These are phyloP conservation scores for Samia ricini DNA, from an alignment of 1,140 invertebrate species.

Conservation along the genomic window DNA sequence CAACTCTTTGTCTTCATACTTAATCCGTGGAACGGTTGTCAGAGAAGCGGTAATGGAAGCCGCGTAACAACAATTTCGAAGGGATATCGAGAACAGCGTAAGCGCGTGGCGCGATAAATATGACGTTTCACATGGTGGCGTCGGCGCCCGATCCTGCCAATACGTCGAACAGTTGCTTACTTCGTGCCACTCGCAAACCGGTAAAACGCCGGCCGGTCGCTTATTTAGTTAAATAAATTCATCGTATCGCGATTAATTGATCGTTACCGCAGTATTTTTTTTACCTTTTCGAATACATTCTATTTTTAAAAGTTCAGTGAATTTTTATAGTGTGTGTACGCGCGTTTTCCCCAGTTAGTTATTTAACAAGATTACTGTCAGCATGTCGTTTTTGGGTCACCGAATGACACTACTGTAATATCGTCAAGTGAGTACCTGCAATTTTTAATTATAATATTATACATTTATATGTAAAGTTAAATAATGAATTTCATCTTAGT, in stretches of 20 bases:
- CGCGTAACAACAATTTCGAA: slow-evolving; percentile 7
- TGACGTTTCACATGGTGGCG: slow-evolving; percentile 8
- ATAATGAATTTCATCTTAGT: background rate
- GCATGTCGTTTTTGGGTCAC: background rate
- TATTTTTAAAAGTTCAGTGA: background rate
- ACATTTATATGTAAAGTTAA: background rate
- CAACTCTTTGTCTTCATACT: background rate
- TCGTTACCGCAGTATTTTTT: background rate
- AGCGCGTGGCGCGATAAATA: slow-evolving; percentile 15
- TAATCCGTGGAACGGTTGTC: background rate
- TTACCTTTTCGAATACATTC: background rate
- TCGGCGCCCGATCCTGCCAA: slow-evolving; percentile 8
- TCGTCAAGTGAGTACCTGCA: background rate
- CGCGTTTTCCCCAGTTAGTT: background rate
- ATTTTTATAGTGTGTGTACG: background rate
- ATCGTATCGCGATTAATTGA: background rate
- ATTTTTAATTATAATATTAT: background rate
- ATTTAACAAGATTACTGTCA: background rate
- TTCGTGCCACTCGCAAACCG: slow-evolving; percentile 9
- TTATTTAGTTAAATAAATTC: background rate
- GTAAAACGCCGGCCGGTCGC: slow-evolving; percentile 8
- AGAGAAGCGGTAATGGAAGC: background rate
- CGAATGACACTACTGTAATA: background rate
- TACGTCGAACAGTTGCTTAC: background rate
- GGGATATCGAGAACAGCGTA: slow-evolving; percentile 4